Evolutionary conservation across 2,888 invertebrate genomes (phyloP).

Genomic region (Neuroscelio doddi): DNA sequence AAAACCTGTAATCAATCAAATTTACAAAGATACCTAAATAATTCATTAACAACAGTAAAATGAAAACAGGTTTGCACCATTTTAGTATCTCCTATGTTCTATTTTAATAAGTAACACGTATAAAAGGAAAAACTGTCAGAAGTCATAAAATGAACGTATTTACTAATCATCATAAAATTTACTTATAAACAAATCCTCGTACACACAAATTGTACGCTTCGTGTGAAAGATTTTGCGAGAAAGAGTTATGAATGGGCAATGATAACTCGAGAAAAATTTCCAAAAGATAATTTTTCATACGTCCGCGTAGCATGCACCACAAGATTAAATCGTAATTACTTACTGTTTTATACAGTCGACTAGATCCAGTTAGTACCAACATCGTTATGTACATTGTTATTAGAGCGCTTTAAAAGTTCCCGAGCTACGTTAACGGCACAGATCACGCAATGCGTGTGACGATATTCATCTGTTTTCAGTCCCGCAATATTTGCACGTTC

Average conservation of each 20-base stretch:
- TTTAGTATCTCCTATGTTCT: no score
- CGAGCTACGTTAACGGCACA: conserved; percentile 31
- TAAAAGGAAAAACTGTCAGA: no score
- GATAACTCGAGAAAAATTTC: conserved; percentile 41
- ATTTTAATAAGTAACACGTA: no score
- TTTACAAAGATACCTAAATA: no score
- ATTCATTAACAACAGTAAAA: no score
- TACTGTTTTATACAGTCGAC: conserved; percentile 34
- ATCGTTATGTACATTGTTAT: conserved; percentile 43
- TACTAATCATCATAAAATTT: no score
- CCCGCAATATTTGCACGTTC: conserved; percentile 32
- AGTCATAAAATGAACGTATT: no score
- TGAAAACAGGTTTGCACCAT: no score
- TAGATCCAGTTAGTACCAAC: conserved; percentile 44
- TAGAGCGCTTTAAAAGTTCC: conserved; percentile 43
- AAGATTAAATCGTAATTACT: conserved; percentile 49
- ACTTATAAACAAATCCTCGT: no score
- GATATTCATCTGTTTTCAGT: conserved; percentile 33
- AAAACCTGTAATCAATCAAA: no score
- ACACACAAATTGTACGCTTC: conserved; percentile 13
- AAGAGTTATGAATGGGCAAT: conserved; percentile 12
- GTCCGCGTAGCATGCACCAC: conserved; percentile 37
- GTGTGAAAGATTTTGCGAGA: conserved; percentile 19
- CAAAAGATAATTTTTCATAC: conserved; percentile 44
- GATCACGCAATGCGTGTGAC: conserved; percentile 45